Base-by-base conservation (phyloP, 2,113 vertebrate genomes). In the Psephotus haematonotus region DNA sequence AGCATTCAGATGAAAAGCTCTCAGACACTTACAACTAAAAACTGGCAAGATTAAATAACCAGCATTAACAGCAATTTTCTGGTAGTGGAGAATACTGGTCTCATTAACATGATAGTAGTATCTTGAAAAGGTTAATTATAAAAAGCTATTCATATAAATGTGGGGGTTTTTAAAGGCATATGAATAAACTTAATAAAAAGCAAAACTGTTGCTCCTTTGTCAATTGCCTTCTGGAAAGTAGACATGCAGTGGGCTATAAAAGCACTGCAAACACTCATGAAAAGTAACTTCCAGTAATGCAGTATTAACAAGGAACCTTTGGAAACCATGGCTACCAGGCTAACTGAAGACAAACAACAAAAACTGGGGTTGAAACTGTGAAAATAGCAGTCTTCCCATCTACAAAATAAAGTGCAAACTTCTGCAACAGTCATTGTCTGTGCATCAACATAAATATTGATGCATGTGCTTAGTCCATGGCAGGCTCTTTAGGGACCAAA, bases 301-400 rank as follows among this genome's bases (percentile, higher is more conserved):
- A 28, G 25, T 67, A 84, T 83, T 92, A 55, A 64, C 39, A 81
- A 22, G 15, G 19, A 86, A 60, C 11, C 39, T 86, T 71, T 90
- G 85, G 82, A 96, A 95, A 90, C 82, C 69, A 64, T 49, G 44
- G 19, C 43, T 94, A 95, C 76, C 55, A 75, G 33, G 20, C 29
- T 92, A 44, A 74, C 53, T n/a, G 47, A 70, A 81, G 46, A 35
- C 13, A 75, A 83, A 50, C 4, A 47, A 29, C 9, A 63, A 63
- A 90, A 94, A 39, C 11, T 7, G 11, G 23, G 11, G 55, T 70
- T 64, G 53, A 81, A 95, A 59, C 13, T 57, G 7, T 74, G 50
- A 57, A 88, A 86, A 86, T 7, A 76, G 6, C 29, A 43, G 18
- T 52, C 6, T 57, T 13, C 37, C 11, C 29, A 63, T 31, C 14